phyloP scores from a whole-genome alignment of 2,888 invertebrate species.

The Ganaspis brasiliensis region DNA sequence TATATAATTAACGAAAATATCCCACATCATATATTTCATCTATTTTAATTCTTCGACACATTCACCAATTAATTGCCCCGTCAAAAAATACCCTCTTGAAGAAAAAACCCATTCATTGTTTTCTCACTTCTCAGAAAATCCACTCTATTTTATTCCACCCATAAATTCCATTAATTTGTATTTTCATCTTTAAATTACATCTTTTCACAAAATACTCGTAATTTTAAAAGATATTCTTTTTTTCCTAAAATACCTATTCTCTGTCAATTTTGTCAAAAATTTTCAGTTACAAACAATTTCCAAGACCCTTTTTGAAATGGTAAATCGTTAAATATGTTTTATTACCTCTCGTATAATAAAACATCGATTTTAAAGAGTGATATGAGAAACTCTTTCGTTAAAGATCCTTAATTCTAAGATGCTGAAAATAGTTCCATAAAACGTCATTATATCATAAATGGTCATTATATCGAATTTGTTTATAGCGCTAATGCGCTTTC shows the following conservation, averaged over 20 bases:
- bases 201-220: no score
- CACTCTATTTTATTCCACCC: no score
- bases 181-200: no score
- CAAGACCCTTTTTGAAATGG: background rate
- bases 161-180: background rate
- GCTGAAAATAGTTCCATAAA: constrained; percentile 11
- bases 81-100: no score
- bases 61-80: background rate
- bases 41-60: background rate
- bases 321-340: constrained; percentile 6
- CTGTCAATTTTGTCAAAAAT: background rate
- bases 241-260: background rate
- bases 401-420: background rate
- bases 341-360: constrained; percentile 1
- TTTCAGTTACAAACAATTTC: background rate
- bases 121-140: no score
- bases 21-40: background rate
- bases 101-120: no score
- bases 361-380: background rate
- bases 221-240: no score
- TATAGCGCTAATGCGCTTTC: constrained; percentile 1
- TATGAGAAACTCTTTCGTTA: constrained; percentile 5
- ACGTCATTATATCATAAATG: constrained; percentile 15
- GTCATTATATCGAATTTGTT: constrained; percentile 34
- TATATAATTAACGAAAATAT: background rate